Base-by-base conservation (phyloP, 2,113 vertebrate genomes). In the Numida meleagris region DNA sequence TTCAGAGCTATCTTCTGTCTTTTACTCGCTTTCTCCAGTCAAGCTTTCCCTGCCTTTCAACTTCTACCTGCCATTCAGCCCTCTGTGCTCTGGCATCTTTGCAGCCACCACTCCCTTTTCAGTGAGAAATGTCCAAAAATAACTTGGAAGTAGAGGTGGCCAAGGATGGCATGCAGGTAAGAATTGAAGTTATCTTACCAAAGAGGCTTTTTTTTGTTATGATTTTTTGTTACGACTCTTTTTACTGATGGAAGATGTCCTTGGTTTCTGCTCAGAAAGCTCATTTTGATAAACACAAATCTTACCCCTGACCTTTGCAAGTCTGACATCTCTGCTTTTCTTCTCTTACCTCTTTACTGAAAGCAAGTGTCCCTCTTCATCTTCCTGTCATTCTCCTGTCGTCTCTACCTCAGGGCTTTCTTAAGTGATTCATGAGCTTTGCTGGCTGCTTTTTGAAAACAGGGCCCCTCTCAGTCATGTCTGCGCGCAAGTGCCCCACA, bases 381-480 rank as follows among this genome's bases (percentile, higher is more conserved):
- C 94, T 93, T 96, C 83, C 83, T 96, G 92, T 71, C 79, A 89
- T 46, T 57, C 15, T 63, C 34, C 34, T 57, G 65, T 92, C 86
- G 78, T 76, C 45, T 92, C 51, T 61, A 93, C 38, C 86, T 87
- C 73, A 68, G 66, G 24, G n/a, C 36, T 90, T 92, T 81, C 43
- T 6, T 0, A 15, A 76, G 31, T 89, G 92, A 93, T 94, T 90
- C 90, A 92, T 89, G 86, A 78, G 70, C 27, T 75, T 88, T 88
- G 42, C 46, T 75, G 76, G 23, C 46, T 3, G 3, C 34, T 86
- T 81, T 68, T 68, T 82, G 76, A 38, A 67, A 50, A 42, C 2
- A 5, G 55, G 45, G 33, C 68, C 93, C 31, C 51, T 79, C 83
- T 86, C 27, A 19, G 3, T 67, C 14, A 1, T 31, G 21, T 33